Base-by-base conservation (phyloP, 2,113 vertebrate species). In the Nothocercus julius region DNA sequence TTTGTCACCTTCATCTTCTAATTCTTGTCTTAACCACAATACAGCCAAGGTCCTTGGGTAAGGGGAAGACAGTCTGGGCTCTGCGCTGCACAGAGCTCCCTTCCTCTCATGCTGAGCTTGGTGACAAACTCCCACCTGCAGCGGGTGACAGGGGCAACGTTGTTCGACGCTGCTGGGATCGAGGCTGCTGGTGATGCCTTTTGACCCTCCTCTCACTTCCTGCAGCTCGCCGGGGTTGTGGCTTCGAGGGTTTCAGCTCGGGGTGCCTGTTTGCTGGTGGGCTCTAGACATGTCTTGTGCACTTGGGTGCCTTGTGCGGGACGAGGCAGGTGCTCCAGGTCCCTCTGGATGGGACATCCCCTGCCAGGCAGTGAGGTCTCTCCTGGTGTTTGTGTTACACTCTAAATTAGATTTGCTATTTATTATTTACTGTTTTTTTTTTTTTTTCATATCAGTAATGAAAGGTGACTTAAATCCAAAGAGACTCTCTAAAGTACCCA, bases 131-230 rank as follows among this genome's bases (percentile, higher is more conserved):
- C 49, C 49, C 49, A 72, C 69, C 80, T 81, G 68, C 0, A 0
- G 13, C 42, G 92, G 2, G 0, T 32, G 88, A 93, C 86, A 95
- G 92, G 92, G 78, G 47, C 74, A 34, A 59, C 44, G 82, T 93
- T 93, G 94, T 94, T 89, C 0, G 0, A 40, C 84, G 25, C 78
- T 84, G 81, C 94, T 63, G 94, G 88, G 53, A 77, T 75, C 86
- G 87, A 78, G 85, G 89, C 82, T 84, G 83, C 62, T 92, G 86
- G 73, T 81, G 89, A 61, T 92, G 91, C 28, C 64, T 92, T 89
- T 92, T 2, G 21, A 51, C 91, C 93, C 54, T 93, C 90, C 73
- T 93, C 74, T 96, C 80, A 56, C 73, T 95, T 95, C 94, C 94
- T 92, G 77, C 75, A 75, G 56, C 81, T 95, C 69, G 72, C 81